A percentile compares a stretch with the other conserved stretches of the same genome.
Evolutionary conservation across 2,888 invertebrate genomes (phyloP).

Genomic region (Troilus luridus): DNA sequence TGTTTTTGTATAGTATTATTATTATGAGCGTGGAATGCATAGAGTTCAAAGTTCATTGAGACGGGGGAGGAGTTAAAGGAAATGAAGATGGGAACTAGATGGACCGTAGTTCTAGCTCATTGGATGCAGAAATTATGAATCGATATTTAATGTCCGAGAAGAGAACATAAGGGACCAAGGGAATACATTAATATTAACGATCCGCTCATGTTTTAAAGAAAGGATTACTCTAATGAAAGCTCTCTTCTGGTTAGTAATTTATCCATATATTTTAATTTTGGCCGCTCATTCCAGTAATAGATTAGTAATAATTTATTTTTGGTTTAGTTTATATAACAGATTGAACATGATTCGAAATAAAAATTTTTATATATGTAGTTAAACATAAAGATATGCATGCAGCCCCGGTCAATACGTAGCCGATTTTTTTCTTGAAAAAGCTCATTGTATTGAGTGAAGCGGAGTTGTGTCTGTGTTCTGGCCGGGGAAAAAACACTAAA

Average conservation of each 20-base stretch:
- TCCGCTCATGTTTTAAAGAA: constrained; percentile 53
- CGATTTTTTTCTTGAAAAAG: too few relatives aligned
- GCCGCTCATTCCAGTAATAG: neutral
- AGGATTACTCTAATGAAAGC: constrained; percentile 10
- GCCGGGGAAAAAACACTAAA: too few relatives aligned
- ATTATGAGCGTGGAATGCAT: too few relatives aligned
- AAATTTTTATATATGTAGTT: too few relatives aligned
- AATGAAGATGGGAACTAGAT: neutral
- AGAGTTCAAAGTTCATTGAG: neutral
- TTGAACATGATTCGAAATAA: too few relatives aligned
- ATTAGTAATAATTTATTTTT: neutral
- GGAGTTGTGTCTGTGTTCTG: too few relatives aligned
- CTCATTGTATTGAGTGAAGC: too few relatives aligned
- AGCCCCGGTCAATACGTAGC: too few relatives aligned
- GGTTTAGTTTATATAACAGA: too few relatives aligned
- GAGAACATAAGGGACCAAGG: constrained; percentile 18
- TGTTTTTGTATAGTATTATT: too few relatives aligned
- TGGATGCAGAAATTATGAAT: constrained; percentile 46
- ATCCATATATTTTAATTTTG: neutral
- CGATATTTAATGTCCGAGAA: constrained; percentile 5
- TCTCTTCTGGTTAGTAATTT: constrained; percentile 53
- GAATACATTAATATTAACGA: constrained; percentile 53
- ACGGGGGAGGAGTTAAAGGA: neutral
- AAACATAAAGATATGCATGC: too few relatives aligned
- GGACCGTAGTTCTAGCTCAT: neutral